Evolutionary conservation across 2,888 invertebrate genomes (phyloP), one percentile per base, ranked within the genome.

Genomic region (Hirudinaria manillensis): DNA sequence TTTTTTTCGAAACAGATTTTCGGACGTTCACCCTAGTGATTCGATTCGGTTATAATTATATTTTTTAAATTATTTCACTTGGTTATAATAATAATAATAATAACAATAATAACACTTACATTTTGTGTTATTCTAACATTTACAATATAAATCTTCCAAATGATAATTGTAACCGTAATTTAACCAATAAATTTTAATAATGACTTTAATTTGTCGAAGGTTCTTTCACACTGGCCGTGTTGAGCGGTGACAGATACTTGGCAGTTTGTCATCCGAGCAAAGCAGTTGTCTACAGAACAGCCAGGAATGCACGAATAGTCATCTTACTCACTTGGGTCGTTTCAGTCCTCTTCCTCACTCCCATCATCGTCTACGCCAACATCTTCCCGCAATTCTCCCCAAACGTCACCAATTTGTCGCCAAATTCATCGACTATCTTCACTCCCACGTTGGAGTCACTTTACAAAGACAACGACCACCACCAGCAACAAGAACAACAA

Each of bases 211-310:
- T 68, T 34, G 4, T 34, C 7, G 2, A 24, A 68, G 77, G 78
- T 16, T 72, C 79, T 7, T 84, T 84, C 73, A 86, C 85, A 32
- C 81, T 86, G 72, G 84, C 84, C 0, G 84, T 85, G 0, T 82
- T 86, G 80, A 84, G 85, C 51, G 84, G 85, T 10, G 86, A 86
- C 77, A 81, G 84, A 21, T 86, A 84, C 78, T 77, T 86, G 55
- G 86, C 86, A 27, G 85, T 86, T 0, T 86, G 86, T 72, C 84
- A 85, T 74, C 85, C 86, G 0, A 81, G 86, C 10, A 79, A 80
- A 56, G 83, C 84, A 4, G 80, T 83, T 45, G 77, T 81, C 45
- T 83, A 82, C 78, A 78, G 85, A 32, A 84, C 83, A 1, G 81
- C 82, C 13, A 79, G 81, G 27, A 80, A 83, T 21, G 85, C 86